Evolutionary conservation across 1,140 invertebrate species (phyloP), one percentile per base, ranked within the genome.

Genomic region (Trichoplusia ni): DNA sequence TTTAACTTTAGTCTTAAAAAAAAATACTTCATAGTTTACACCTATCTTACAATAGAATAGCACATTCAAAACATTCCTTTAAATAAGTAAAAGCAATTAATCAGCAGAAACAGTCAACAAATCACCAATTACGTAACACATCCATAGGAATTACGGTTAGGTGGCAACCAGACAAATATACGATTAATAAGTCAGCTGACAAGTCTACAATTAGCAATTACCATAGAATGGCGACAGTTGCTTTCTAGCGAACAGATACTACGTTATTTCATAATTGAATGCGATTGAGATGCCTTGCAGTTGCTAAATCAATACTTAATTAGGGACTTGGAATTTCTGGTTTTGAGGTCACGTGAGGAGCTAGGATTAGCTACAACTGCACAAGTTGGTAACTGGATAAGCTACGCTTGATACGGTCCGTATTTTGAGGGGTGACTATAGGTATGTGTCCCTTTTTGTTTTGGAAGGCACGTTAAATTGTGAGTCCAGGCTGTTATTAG

Each of bases 171-270:
- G 51, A 67, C 65, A 62, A 61, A 61, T 67, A 62, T 59, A 40
- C 54, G 25, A 42, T 25, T 59, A 58, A 65, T 58, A 51, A 59
- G 66, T 19, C 37, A 49, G 31, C 25, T 53, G 54, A 63, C 53
- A 58, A 31, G 25, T 51, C 51, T 14, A 68, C 66, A 63, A 68
- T 63, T 59, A 58, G 14, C 47, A 46, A 70, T 70, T 70, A 66
- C 59, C 68, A 70, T 70, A 70, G 68, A 70, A 70, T 70, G 54
- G 46, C 19, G 35, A 60, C 58, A 67, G 37, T 27, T 53, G 38
- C 54, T 65, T 65, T 61, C 61, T 47, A 47, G 27, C 4, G n/a
- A 25, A 47, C 25, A 21, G 13, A 14, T 13, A 11, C 27, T 21
- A 42, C 8, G 7, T 9, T 29, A 14, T 47, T 47, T 29, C 44